phyloP scores from a whole-genome alignment of 2,888 invertebrate species.

The Tipula unca region DNA sequence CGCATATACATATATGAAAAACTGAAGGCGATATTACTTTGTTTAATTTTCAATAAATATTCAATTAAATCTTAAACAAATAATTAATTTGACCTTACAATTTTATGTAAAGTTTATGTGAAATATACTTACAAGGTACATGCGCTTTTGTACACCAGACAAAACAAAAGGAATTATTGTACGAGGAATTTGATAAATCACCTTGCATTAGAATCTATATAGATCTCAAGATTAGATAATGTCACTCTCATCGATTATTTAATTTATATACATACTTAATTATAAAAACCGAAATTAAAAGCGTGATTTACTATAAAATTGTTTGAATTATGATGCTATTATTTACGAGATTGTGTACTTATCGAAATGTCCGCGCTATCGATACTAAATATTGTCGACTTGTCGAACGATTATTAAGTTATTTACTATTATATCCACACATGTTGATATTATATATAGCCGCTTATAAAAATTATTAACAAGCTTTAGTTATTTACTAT shows the following conservation, averaged over 20 bases:
- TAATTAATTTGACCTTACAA: neutral
- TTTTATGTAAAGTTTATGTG: neutral
- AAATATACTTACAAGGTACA: neutral
- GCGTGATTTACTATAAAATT: neutral
- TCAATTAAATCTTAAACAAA: neutral
- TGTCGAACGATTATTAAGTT: neutral
- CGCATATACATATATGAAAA: neutral
- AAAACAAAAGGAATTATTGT: neutral
- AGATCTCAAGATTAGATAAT: neutral
- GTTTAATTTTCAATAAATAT: neutral
- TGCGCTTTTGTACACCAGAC: neutral
- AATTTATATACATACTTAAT: neutral
- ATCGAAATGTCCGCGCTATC: neutral
- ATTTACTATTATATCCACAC: neutral
- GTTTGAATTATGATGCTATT: neutral
- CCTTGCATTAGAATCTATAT: neutral
- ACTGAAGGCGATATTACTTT: neutral
- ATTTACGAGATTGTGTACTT: neutral
- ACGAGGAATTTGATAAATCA: neutral
- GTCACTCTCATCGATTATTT: neutral
- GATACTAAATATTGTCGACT: neutral
- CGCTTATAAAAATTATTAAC: neutral
- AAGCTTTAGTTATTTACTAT: neutral
- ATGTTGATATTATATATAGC: neutral
- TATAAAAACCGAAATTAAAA: neutral